Base-by-base conservation (phyloP, 1,140 invertebrate species). In the Formica selysi region DNA sequence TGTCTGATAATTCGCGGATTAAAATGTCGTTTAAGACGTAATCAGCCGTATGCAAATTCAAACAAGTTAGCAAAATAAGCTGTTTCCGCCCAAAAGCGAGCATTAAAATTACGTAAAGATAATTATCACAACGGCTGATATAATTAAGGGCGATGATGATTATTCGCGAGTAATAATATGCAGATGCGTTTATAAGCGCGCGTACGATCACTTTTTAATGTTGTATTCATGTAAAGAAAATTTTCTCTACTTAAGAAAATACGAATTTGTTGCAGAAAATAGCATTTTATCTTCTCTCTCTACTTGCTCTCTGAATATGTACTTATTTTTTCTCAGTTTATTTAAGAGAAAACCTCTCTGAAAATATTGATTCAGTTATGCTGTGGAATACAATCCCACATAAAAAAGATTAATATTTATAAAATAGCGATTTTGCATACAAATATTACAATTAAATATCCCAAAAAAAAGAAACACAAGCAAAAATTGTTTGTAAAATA, bases 111-210 rank as follows among this genome's bases (percentile, higher is more conserved):
- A 54, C 3, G 51, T 59, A 76, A 76, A 76, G 32, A 61, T 76
- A 76, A 29, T 38, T 11, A 74, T 74, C 36, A 74, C n/a, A 51
- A 41, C n/a, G 19, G 51, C n/a, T 32, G 6, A 11, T 51, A 74
- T 74, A 74, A 74, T 74, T 74, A 74, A 74, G n/a, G 32, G 10
- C 19, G 51, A 29, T 74, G 19, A 51, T 54, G 57, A 59, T 74
- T 74, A 74, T 74, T 74, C 70, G 16, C 36, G 10, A 59, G n/a
- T 74, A 74, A 73, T 73, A 51, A 38, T 26, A 54, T 32, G n/a
- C n/a, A 74, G 71, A 59, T 26, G 19, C n/a, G 26, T 74, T 59
- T 74, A 74, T 74, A 51, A 74, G 16, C 3, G 0, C 32, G 0
- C 32, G 38, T 11, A 38, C 38, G 32, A 38, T 36, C 38, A 22